Conservation (phyloP, 2,888 invertebrate species). For the Caradrina clavipalpis region DNA sequence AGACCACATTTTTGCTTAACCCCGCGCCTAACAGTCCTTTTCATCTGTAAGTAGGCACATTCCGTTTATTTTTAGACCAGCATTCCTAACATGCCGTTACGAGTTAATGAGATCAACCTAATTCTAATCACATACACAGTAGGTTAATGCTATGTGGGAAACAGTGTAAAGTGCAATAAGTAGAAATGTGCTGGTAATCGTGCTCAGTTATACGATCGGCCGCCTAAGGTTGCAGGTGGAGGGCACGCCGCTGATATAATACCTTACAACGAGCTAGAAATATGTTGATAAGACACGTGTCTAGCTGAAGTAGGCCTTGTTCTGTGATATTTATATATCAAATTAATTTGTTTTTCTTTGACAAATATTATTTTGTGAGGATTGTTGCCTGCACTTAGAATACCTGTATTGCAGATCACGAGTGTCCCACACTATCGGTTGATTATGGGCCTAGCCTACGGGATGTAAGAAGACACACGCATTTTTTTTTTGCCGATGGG, state of each 20-base stretch:
- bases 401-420: no score
- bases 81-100: constrained; percentile 35
- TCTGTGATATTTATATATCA: background rate
- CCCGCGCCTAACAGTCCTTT: background rate
- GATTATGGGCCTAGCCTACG: no score
- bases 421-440: no score
- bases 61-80: constrained; percentile 45
- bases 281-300: constrained; percentile 29
- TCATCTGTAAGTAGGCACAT: constrained; percentile 18
- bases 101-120: constrained; percentile 41
- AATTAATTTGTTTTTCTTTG: no score
- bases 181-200: constrained; percentile 64
- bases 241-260: constrained; percentile 66
- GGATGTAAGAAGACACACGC: no score
- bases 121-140: constrained; percentile 55
- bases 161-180: constrained; percentile 53
- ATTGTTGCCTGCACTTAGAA: no score
- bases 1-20: background rate
- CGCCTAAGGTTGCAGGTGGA: constrained; percentile 71
- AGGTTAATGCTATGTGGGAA: constrained; percentile 66
- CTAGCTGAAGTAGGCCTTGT: background rate
- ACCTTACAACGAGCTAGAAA: constrained; percentile 55
- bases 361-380: no score
- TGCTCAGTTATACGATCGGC: constrained; percentile 66
- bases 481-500: no score